phyloP scores from a whole-genome alignment of 35 echinoderm and acorn worm species.

The Eucidaris tribuloides region DNA sequence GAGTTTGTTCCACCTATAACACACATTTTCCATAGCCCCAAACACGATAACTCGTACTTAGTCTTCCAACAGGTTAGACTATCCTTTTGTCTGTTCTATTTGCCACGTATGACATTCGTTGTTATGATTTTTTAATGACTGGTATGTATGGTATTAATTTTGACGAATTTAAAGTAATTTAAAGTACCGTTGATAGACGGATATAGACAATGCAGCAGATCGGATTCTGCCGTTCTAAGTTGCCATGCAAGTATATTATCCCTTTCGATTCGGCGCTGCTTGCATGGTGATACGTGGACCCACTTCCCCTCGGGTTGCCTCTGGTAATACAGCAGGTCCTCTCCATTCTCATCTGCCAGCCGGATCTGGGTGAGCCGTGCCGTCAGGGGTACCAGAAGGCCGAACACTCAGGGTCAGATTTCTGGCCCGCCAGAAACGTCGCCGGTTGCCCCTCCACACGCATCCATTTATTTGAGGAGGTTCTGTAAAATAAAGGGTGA shows the following conservation, averaged over 20 bases:
- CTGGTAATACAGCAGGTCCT: slow-evolving; percentile 38
- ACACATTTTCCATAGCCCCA: too few relatives aligned
- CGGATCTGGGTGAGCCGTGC: slow-evolving; percentile 50
- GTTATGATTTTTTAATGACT: too few relatives aligned
- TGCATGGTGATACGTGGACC: slow-evolving; percentile 22
- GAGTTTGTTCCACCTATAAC: too few relatives aligned
- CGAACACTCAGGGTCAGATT: slow-evolving; percentile 56
- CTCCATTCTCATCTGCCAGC: slow-evolving; percentile 67
- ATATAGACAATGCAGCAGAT: slow-evolving; percentile 9
- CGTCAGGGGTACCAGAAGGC: slow-evolving; percentile 70
- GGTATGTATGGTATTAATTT: too few relatives aligned
- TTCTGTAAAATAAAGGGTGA: too few relatives aligned
- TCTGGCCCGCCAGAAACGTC: slow-evolving; percentile 74
- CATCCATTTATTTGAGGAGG: slow-evolving; percentile 17
- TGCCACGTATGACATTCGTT: too few relatives aligned
- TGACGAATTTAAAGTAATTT: not conserved
- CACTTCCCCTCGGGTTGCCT: slow-evolving; percentile 15
- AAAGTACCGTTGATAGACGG: slow-evolving; percentile 27
- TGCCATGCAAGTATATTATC: slow-evolving; percentile 55
- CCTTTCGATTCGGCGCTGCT: not conserved
- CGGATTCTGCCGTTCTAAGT: slow-evolving; percentile 50
- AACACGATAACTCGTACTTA: too few relatives aligned
- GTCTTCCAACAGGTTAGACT: too few relatives aligned
- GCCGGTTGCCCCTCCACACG: slow-evolving; percentile 32
- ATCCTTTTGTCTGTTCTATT: too few relatives aligned